Base-by-base conservation (phyloP, 1,140 invertebrate species). In the Proctacanthus coquilletti region DNA sequence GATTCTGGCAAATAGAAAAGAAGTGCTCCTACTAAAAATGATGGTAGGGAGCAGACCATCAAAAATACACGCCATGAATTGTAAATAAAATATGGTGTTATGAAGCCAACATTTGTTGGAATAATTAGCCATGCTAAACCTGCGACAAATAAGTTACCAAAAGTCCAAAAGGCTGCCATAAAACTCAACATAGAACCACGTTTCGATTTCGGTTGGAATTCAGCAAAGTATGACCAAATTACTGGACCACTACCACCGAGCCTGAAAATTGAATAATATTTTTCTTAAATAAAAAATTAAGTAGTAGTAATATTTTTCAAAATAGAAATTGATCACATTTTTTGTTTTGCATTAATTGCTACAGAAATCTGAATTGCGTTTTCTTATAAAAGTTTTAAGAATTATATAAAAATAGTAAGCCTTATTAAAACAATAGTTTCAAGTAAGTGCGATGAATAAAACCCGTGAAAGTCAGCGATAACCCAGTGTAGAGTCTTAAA, bases 141-240 rank as follows among this genome's bases (percentile, higher is more conserved):
- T 45, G 85, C 84, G 13, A 88, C 84, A 51, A 87, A 82, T 33
- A 88, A 64, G 59, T 88, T 88, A 43, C 85, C 84, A 39, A 89
- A 70, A 6, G 84, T 88, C 87, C 88, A 94, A 60, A 92, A 93
- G 25, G 85, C 84, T 33, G 88, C 85, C 74, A 93, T 83, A 53
- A 86, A 84, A 46, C 84, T 87, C 39, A 93, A 68, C 82, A 91
- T 91, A 21, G 80, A 77, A 19, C 89, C 89, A 46, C 89, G 70
- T 51, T 83, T 83, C 25, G 77, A 68, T 63, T 88, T 87, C 15
- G 86, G 84, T 59, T 92, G 85, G 61, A 93, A 93, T 64, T 95
- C 89, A 25, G 84, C 83, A 63, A 91, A 92, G 58, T 93, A 94
- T 2, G 87, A 86, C 81, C 88, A 95, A 53, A 93, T 89, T 31